Conservation (phyloP, 2,888 invertebrate genomes). For the Ellobium chinense region DNA sequence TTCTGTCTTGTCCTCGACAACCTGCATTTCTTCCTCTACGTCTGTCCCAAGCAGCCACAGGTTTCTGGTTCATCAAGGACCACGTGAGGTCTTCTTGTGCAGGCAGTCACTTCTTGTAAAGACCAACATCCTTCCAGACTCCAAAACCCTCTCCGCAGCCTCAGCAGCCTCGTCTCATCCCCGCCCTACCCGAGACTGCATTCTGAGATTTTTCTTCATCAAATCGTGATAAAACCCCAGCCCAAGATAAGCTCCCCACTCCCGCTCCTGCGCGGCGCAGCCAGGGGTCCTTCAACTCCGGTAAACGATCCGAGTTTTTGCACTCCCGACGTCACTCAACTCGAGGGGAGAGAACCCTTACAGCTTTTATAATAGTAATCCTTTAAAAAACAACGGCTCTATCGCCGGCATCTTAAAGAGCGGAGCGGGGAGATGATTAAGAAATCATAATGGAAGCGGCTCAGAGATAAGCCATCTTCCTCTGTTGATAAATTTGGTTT, state of each 20-base stretch:
- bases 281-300: conserved; percentile 7
- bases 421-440: conserved; percentile 3
- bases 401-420: conserved; percentile 34
- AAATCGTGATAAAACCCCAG: not conserved
- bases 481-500: conserved; percentile 6
- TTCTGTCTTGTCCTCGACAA: no score
- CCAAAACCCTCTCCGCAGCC: not conserved
- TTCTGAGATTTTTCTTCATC: conserved; percentile 13
- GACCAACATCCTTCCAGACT: no score
- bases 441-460: conserved; percentile 24
- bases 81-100: no score
- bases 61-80: no score
- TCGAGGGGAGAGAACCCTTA: conserved; percentile 5
- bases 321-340: conserved; percentile 28
- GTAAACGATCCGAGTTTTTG: conserved; percentile 19
- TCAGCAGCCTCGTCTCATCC: not conserved
- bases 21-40: no score
- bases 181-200: not conserved
- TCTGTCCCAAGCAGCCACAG: no score
- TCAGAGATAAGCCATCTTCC: not conserved
- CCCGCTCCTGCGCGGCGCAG: not conserved
- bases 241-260: conserved; percentile 15
- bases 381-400: conserved; percentile 2
- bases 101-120: no score
- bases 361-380: conserved; percentile 17